Evolutionary conservation across 2,888 invertebrate genomes (phyloP).

Genomic region (Lacanobia oleracea): DNA sequence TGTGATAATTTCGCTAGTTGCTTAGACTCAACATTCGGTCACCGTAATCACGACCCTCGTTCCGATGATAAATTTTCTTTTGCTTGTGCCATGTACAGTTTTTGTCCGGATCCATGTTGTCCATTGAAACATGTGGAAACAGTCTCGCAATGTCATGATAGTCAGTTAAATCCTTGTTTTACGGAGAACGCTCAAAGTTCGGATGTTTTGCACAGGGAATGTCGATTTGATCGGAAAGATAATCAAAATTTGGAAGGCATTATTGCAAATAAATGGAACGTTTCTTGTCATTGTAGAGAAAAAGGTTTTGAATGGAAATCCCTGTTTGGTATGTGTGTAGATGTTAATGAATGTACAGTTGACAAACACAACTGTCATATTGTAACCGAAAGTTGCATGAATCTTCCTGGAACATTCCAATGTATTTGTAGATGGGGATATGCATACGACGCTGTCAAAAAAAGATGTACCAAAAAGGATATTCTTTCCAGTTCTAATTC

Average conservation of each 20-base stretch:
- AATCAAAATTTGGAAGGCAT: slow-evolving; percentile 87
- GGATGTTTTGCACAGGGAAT: slow-evolving; percentile 57
- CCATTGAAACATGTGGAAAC: slow-evolving; percentile 84
- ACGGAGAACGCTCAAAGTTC: slow-evolving; percentile 71
- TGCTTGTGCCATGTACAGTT: slow-evolving; percentile 91
- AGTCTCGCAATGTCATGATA: slow-evolving; percentile 83
- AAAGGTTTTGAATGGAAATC: slow-evolving; percentile 91
- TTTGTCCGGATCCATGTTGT: slow-evolving; percentile 93
- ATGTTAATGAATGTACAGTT: slow-evolving; percentile 91
- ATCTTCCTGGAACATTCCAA: slow-evolving; percentile 86
- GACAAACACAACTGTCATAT: slow-evolving; percentile 81
- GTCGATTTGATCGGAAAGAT: slow-evolving; percentile 76
- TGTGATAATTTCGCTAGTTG: slow-evolving; percentile 92
- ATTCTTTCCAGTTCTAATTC: slow-evolving; percentile 16
- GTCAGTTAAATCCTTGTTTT: slow-evolving; percentile 89
- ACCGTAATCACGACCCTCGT: slow-evolving; percentile 89
- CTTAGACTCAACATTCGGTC: slow-evolving; percentile 81
- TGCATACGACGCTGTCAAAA: slow-evolving; percentile 67
- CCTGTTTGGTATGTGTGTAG: slow-evolving; percentile 91
- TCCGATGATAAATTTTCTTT: slow-evolving; percentile 89
- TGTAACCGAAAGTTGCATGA: slow-evolving; percentile 89
- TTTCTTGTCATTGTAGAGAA: slow-evolving; percentile 89
- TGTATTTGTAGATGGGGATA: slow-evolving; percentile 90
- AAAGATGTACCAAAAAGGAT: slow-evolving; percentile 58
- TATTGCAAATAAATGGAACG: slow-evolving; percentile 91